Base-by-base conservation (phyloP, 2,888 invertebrate genomes). In the Drosophila meridiana region DNA sequence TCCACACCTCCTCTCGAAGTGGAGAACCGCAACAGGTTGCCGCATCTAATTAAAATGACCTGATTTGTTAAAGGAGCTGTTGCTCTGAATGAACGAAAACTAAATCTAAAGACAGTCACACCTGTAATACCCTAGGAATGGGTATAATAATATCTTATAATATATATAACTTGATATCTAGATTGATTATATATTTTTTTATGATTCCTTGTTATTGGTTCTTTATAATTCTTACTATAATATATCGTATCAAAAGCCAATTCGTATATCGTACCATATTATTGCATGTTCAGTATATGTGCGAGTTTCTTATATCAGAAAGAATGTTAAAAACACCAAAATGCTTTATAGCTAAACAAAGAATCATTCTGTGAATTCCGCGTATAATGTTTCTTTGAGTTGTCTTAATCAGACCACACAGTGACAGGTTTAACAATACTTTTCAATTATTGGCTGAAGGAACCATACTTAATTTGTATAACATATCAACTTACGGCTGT, bases 21-120 rank as follows among this genome's bases (percentile, higher is more conserved):
- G 20, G n/a, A 26, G 26, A 43, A 63, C 53, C 71, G 78, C 84
- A 86, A 80, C 78, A 80, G 86, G 80, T 86, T 61, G 77, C 67
- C 78, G 40, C 81, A 71, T 68, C 78, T 80, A 83, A 83, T 82
- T 80, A 80, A 68, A 80, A 67, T 56, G 36, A 38, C 42, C 58
- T 40, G 66, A 61, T 61, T 75, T 55, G 50, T 28, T 48, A 62
- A 53, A 48, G 36, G 5, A 30, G 30, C 13, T 32, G 5, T 63
- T 65, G 13, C n/a, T 62, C 4, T 11, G 14, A 38, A 28, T 36
- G 26, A 13, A 13, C 26, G 7, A 36, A 26, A 20, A 4, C 7
- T 26, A 34, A 26, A 0, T 2, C 6, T 8, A 5, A 3, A 4
- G 9, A 32, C 3, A 13, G 26, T 2, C 26, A 11, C 13, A 26